Evolutionary conservation across 2,797 vertebrate species (phyloP).

Genomic region (Acrocephalus scirpaceus): DNA sequence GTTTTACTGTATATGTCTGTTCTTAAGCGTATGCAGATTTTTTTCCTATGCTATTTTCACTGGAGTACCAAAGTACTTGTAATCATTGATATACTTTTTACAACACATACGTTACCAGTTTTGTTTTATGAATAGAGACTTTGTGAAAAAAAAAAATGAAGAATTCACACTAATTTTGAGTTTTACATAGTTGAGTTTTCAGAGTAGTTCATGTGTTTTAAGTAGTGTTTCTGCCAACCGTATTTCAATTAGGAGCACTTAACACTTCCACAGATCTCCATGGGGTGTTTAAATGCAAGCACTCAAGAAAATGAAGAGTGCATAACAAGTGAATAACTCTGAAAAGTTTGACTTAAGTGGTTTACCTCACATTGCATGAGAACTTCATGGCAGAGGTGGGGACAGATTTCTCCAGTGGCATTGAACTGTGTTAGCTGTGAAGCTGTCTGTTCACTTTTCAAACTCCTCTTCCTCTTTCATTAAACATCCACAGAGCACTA

Average conservation of each 20-base stretch:
- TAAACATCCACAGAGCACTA: not conserved
- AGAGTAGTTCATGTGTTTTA: not conserved
- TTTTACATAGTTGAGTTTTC: not conserved
- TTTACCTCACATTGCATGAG: not conserved
- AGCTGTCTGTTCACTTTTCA: not conserved
- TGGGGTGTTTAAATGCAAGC: not conserved
- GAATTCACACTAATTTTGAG: not conserved
- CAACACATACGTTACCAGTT: not conserved
- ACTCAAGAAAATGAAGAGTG: not conserved
- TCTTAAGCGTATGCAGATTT: not conserved
- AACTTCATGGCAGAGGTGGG: not conserved
- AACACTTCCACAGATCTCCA: not conserved
- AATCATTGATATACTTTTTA: not conserved
- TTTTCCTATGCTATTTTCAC: not conserved
- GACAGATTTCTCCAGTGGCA: conserved; percentile 14
- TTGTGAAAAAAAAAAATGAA: not conserved
- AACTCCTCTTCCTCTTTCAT: conserved; percentile 1
- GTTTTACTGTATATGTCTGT: fast-evolving
- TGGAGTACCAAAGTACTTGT: not conserved
- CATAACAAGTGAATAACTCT: not conserved
- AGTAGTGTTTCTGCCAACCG: not conserved
- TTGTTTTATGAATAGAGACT: not conserved
- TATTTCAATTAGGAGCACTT: not conserved
- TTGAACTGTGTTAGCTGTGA: not conserved
- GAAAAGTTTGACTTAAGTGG: not conserved